These are phyloP conservation scores for Copidosoma floridanum DNA, from an alignment of 1,140 invertebrate species.

Conservation along the genomic window DNA sequence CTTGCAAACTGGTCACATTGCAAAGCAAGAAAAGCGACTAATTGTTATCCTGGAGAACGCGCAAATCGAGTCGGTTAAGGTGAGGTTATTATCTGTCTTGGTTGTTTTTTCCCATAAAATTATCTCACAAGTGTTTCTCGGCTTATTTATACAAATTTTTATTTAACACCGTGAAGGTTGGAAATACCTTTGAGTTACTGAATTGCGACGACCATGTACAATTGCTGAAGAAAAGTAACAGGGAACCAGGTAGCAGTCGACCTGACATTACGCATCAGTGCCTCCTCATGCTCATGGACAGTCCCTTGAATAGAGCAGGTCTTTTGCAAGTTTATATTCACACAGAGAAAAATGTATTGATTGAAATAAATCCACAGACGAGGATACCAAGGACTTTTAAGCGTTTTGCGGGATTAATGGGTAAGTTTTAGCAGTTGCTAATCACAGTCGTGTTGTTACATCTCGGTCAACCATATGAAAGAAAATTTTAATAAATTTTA, in stretches of 20 bases:
- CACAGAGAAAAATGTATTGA: constrained; percentile 95
- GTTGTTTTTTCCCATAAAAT: constrained; percentile 12
- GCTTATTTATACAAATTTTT: constrained; percentile 1
- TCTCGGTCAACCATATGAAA: too few species aligned
- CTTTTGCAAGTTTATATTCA: constrained; percentile 91
- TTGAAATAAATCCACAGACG: constrained; percentile 98
- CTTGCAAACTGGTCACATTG: constrained; percentile 66
- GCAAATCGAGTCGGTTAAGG: constrained; percentile 93
- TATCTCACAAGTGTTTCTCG: not conserved
- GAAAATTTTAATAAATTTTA: constrained; percentile 52
- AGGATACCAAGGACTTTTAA: constrained; percentile 98
- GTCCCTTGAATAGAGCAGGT: constrained; percentile 89
- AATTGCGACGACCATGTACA: constrained; percentile 91
- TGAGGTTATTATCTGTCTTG: too few species aligned
- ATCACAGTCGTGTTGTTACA: not conserved
- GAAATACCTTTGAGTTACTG: constrained; percentile 84
- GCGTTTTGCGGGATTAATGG: constrained; percentile 96
- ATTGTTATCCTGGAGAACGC: constrained; percentile 93
- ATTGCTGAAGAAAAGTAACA: constrained; percentile 81
- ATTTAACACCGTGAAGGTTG: constrained; percentile 72
- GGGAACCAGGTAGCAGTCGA: constrained; percentile 79
- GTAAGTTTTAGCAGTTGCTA: constrained; percentile 56
- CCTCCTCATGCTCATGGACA: constrained; percentile 93
- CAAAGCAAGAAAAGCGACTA: constrained; percentile 83
- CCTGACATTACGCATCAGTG: constrained; percentile 97